Percentiles rank a stretch among this genome's conserved stretches.
phyloP scores from a whole-genome alignment of 2,888 invertebrate genomes.

The Yponomeuta plumbellus region DNA sequence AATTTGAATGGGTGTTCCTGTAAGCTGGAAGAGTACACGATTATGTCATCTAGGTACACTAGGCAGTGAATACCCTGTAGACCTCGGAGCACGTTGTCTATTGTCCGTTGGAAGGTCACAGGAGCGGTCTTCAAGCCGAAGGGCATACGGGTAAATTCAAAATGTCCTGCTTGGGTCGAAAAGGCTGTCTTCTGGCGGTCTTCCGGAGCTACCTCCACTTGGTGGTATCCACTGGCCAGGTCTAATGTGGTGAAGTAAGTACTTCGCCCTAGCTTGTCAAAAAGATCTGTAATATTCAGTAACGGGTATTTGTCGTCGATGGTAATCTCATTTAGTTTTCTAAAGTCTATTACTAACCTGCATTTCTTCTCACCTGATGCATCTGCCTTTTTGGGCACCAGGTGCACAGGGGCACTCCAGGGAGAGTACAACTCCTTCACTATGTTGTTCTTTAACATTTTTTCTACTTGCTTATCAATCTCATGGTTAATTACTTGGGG shows the following conservation, averaged over 20 bases:
- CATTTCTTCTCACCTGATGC: slow-evolving; percentile 21
- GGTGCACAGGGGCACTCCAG: slow-evolving; percentile 29
- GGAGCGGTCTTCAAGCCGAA: too few species aligned
- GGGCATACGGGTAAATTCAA: too few species aligned
- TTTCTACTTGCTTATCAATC: slow-evolving; percentile 25
- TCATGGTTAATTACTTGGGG: slow-evolving; percentile 23
- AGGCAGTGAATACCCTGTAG: slow-evolving; percentile 27
- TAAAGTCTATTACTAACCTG: slow-evolving; percentile 32
- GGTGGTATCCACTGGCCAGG: slow-evolving; percentile 43
- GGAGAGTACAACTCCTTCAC: slow-evolving; percentile 25
- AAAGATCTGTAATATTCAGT: slow-evolving; percentile 22
- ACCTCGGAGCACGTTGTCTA: too few species aligned
- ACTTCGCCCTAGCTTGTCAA: slow-evolving; percentile 33
- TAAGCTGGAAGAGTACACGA: too few species aligned
- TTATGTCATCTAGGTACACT: slow-evolving; percentile 32
- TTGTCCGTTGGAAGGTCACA: too few species aligned
- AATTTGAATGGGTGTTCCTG: too few species aligned
- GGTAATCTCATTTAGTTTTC: slow-evolving; percentile 40
- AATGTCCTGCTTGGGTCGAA: too few species aligned
- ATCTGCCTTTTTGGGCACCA: slow-evolving; percentile 28
- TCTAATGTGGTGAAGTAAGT: slow-evolving; percentile 42
- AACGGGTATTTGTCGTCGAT: slow-evolving; percentile 17
- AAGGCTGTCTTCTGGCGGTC: slow-evolving; percentile 44
- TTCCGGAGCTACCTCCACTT: slow-evolving; percentile 33
- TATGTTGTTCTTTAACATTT: slow-evolving; percentile 24